Base-by-base conservation (phyloP, 2,888 invertebrate species). In the Drosophila dives region DNA sequence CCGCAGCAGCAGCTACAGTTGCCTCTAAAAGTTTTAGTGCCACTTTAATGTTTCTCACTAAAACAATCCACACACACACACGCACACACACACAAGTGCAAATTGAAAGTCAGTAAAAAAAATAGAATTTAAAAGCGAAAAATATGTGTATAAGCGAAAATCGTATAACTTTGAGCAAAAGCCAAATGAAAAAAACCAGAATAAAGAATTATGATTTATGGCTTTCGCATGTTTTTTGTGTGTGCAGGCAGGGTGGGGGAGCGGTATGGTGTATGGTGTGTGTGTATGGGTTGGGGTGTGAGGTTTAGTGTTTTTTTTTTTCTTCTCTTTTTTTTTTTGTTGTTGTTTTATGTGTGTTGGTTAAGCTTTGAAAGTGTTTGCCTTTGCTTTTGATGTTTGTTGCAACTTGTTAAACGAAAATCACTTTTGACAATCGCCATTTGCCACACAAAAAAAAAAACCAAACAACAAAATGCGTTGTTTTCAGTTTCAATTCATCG, bases 181-280 rank as follows among this genome's bases (percentile, higher is more conserved):
- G 36, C 63, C 64, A 72, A 78, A 81, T 64, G 50, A 71, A 79
- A 86, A 85, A 69, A 72, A 71, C 68, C 75, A 90, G 89, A 85
- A 88, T 77, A 89, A 86, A 86, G 79, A 89, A 89, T 86, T 86
- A 86, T 86, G 86, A 86, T 86, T 86, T 86, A 86, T 86, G 90
- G 81, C 86, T 86, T 89, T 86, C 84, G 86, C 84, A 86, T 86
- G 86, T 80, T 90, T 71, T 67, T n/a, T n/a, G n/a, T 75, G 62
- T 72, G 50, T 62, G 29, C 26, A 33, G 51, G 6, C 20, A 15
- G 17, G 17, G 1, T 20, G 42, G 11, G 20, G 53, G 32, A 33
- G 53, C 11, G 59, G 8, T 29, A 29, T 4, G 29, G 29, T 29
- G 6, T 29, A 29, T 26, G 26, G 15, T 23, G 33, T 23, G 17